These are phyloP conservation scores for Lutraria rhynchaena DNA, from an alignment of 1,140 invertebrate genomes.

Conservation along the genomic window DNA sequence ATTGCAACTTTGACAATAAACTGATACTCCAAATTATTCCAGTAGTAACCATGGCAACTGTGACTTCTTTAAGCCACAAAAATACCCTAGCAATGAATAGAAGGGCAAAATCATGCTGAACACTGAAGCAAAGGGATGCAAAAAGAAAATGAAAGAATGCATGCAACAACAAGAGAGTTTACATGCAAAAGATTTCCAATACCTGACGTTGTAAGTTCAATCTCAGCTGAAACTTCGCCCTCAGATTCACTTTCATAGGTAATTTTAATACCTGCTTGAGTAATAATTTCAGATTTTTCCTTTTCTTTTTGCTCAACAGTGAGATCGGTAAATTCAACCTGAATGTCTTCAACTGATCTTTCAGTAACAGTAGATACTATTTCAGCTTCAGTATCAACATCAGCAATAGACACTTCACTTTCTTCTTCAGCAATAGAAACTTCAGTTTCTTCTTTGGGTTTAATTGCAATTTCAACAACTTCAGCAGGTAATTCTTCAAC, in stretches of 20 bases:
- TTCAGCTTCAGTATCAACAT: constrained; percentile 42
- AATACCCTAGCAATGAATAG: background rate
- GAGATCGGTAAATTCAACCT: constrained; percentile 29
- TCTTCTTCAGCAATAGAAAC: constrained; percentile 18
- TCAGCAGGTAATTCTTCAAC: constrained; percentile 47
- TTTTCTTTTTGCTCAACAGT: background rate
- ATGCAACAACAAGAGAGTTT: background rate
- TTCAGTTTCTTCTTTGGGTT: constrained; percentile 32
- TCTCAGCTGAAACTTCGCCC: constrained; percentile 30
- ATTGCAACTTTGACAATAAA: too few species aligned
- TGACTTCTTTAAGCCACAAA: background rate
- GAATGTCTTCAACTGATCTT: constrained; percentile 37
- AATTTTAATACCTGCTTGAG: constrained; percentile 3
- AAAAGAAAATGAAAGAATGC: background rate
- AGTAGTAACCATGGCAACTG: too few species aligned
- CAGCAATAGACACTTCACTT: constrained; percentile 10
- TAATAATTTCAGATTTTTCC: constrained; percentile 16
- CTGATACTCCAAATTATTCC: too few species aligned
- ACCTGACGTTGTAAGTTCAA: constrained; percentile 31
- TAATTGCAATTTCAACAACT: constrained; percentile 23
- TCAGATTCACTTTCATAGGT: constrained; percentile 37
- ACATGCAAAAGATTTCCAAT: constrained; percentile 36
- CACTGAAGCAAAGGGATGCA: background rate
- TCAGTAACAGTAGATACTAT: constrained; percentile 21
- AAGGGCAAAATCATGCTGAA: background rate